Conservation (phyloP, 1,140 invertebrate genomes). For the Sminthurinus signatus region DNA sequence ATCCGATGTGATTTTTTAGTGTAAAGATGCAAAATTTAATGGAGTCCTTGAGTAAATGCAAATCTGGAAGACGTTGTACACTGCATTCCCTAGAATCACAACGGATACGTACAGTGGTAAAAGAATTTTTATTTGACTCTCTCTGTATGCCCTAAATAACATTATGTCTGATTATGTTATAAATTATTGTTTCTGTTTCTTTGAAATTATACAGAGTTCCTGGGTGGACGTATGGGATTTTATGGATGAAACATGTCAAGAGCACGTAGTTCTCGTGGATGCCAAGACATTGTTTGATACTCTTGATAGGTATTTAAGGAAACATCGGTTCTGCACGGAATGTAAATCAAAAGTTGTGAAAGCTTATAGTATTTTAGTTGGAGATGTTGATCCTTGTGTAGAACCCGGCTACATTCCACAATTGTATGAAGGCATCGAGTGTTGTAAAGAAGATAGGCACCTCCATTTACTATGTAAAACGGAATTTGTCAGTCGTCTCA, state of each 20-base stretch:
- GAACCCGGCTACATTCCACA: conserved; percentile 82
- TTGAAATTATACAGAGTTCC: conserved; percentile 71
- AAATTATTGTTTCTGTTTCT: too few relatives aligned
- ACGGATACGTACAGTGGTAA: too few relatives aligned
- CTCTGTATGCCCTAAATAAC: too few relatives aligned
- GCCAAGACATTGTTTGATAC: conserved; percentile 71
- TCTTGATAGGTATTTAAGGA: conserved; percentile 78
- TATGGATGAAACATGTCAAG: conserved; percentile 72
- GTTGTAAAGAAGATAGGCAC: conserved; percentile 76
- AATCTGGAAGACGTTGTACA: conserved; percentile 77
- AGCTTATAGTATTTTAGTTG: conserved; percentile 78
- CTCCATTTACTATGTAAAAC: conserved; percentile 78
- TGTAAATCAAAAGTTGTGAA: conserved; percentile 83
- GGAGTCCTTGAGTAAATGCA: conserved; percentile 72
- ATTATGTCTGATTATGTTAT: too few relatives aligned
- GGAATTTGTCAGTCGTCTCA: conserved; percentile 78
- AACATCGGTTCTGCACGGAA: conserved; percentile 85
- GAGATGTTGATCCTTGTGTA: conserved; percentile 70
- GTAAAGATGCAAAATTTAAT: conserved; percentile 49
- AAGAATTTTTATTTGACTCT: too few relatives aligned
- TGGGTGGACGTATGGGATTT: conserved; percentile 82
- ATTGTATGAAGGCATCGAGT: conserved; percentile 76
- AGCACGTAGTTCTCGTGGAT: conserved; percentile 79
- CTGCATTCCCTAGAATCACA: conserved; percentile 69
- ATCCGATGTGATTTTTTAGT: conserved; percentile 15